Evolutionary conservation across 2,113 vertebrate species (phyloP).

Genomic region (Helogale parvula): DNA sequence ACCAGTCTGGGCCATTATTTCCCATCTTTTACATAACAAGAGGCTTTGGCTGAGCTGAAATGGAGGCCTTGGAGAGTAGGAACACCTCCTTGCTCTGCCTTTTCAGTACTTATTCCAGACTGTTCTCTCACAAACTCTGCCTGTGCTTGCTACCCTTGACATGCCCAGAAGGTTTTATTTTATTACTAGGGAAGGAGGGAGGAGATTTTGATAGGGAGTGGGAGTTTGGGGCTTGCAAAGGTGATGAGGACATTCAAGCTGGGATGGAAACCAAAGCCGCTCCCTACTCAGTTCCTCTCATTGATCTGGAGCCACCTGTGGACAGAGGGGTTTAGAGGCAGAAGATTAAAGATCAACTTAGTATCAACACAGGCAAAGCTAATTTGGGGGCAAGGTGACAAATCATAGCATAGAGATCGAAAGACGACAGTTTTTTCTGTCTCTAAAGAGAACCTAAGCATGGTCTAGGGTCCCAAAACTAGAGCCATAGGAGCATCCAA

Average conservation of each 20-base stretch:
- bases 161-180: not conserved
- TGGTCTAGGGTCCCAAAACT: not conserved
- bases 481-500: not conserved
- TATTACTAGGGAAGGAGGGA: not conserved
- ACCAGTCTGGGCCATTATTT: not conserved
- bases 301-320: not conserved
- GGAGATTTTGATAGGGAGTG: not conserved
- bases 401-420: not conserved
- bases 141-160: not conserved
- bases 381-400: not conserved
- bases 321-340: not conserved
- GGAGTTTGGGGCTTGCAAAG: not conserved
- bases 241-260: not conserved
- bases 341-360: not conserved
- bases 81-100: not conserved
- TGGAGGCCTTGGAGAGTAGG: rapidly evolving
- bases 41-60: not conserved
- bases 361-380: not conserved
- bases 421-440: not conserved
- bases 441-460: not conserved
- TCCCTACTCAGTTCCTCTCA: not conserved
- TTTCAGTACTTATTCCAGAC: rapidly evolving
- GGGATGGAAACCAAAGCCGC: not conserved
- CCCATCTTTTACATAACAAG: not conserved
- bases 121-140: not conserved